Evolutionary conservation across 2,797 vertebrate species (phyloP).

Genomic region (Spea hammondii): DNA sequence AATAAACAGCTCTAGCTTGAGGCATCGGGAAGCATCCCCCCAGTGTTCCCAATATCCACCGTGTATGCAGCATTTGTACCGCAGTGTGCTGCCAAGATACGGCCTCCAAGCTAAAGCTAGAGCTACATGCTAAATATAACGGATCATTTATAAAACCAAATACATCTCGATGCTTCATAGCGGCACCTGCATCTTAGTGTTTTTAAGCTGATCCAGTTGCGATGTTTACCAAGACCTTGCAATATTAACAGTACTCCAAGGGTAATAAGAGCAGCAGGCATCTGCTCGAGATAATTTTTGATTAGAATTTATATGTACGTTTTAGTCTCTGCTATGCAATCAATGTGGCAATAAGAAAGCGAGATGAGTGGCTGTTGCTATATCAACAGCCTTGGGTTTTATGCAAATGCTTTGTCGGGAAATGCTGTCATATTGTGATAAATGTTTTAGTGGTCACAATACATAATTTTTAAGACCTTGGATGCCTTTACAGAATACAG

Average conservation of each 20-base stretch:
- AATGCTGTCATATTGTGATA: slow-evolving; percentile 1
- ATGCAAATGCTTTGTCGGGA: neutral
- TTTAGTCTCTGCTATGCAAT: slow-evolving; percentile 34
- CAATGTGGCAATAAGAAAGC: slow-evolving; percentile 38
- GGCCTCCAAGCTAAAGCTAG: no score
- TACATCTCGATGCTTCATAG: neutral
- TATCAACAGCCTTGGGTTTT: slow-evolving; percentile 47
- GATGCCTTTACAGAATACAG: no score
- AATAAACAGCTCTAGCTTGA: no score
- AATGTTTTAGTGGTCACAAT: no score
- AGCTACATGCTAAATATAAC: neutral
- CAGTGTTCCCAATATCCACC: no score
- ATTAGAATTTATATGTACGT: slow-evolving; percentile 47
- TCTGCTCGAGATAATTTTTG: slow-evolving; percentile 28
- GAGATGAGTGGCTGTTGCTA: slow-evolving; percentile 43
- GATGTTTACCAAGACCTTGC: slow-evolving; percentile 24
- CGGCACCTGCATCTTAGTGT: slow-evolving; percentile 18
- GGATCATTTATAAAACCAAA: neutral
- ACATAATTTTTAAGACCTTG: no score
- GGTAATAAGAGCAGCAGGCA: slow-evolving; percentile 31
- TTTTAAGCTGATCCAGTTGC: neutral
- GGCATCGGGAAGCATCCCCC: no score
- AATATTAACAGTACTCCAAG: slow-evolving; percentile 42
- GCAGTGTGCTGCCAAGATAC: no score
- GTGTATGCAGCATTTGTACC: no score